Percentiles rank a stretch among this genome's conserved stretches.
phyloP scores from a whole-genome alignment of 2,797 vertebrate species.

The Prunella strophiata region DNA sequence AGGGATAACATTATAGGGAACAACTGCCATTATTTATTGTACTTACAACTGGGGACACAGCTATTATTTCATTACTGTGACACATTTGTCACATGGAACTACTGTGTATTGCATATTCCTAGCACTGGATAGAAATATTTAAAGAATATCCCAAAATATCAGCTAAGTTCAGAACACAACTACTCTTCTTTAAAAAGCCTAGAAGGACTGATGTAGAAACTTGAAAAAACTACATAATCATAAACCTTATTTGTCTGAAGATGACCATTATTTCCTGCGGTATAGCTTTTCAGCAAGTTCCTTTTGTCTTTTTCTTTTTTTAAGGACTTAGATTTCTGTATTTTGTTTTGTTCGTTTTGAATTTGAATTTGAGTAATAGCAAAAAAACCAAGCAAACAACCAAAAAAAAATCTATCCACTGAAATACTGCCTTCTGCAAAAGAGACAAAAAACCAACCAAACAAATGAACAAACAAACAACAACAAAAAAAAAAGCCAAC shows the following conservation, averaged over 20 bases:
- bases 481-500: background rate
- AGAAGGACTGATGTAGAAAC: background rate
- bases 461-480: background rate
- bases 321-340: background rate
- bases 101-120: background rate
- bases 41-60: background rate
- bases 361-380: background rate
- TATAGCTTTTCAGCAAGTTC: background rate
- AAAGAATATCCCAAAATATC: background rate
- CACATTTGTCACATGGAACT: background rate
- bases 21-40: background rate
- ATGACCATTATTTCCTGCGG: background rate
- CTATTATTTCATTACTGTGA: background rate
- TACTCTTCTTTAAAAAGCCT: background rate
- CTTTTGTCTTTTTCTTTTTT: background rate
- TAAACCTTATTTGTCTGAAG: background rate
- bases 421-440: background rate
- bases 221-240: background rate
- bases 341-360: background rate
- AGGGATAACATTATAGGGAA: background rate
- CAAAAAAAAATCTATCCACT: background rate
- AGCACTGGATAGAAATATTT: background rate
- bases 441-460: background rate
- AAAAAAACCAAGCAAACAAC: background rate
- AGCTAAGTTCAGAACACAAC: background rate